Base-by-base conservation (phyloP, 1,140 invertebrate species). In the Leptinotarsa defecta region DNA sequence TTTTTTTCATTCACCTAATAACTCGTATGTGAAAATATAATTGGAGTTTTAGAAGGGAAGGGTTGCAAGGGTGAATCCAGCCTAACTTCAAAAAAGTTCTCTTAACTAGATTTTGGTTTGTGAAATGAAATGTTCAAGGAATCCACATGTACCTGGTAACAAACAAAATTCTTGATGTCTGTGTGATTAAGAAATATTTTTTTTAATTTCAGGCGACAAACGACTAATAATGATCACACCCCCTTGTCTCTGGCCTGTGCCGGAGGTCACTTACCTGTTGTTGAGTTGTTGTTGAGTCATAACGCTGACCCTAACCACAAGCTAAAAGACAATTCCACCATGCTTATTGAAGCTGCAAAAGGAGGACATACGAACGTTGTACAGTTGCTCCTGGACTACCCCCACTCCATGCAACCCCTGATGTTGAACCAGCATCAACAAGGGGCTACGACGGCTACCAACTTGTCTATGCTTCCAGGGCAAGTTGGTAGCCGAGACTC, bases 211-310 rank as follows among this genome's bases (percentile, higher is more conserved):
- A 68, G 71, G 34, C 92, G 94, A 77, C 93, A 96, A 88, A 99
- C 98, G 67, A 96, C 96, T 77, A 99, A 97, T 82, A 99, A 99
- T 86, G 95, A 98, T 85, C 98, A 99, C 85, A 99, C 98, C 27
- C 96, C 98, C 24, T 88, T 99, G 24, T 99, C 97, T 11, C 87
- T 99, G 76, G 98, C 98, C 17, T 99, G 98, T 88, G 96, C 95
- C 76, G 96, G 96, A 71, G 98, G 98, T 24, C 97, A 99, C 87
- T 88, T 96, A 74, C 89, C 93, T 75, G 95, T 98, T 48, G 97
- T 99, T 4, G 95, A 98, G 86, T 88, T 97, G 75, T 87, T 99
- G 63, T 88, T 99, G 71, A 90, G 93, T 22, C 92, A 96, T 86
- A 93, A 94, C 79, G 97, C 97, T 48, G 96, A 99, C 90, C 95